Evolutionary conservation across 2,113 vertebrate species (phyloP), one percentile per base, ranked within the genome.

Genomic region (Elanoides forficatus): DNA sequence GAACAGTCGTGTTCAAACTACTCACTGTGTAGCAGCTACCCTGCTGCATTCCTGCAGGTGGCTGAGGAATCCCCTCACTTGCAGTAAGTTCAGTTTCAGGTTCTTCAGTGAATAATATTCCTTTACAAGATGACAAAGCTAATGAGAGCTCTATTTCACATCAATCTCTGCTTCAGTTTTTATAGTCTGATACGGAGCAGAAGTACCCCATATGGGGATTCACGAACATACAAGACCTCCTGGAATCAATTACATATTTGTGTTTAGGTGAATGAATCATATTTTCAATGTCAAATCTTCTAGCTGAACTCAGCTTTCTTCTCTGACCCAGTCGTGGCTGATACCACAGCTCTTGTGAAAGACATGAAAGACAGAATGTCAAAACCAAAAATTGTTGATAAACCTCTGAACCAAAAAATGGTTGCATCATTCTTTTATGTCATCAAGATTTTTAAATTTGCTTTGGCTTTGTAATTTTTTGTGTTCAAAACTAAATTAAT

Each of bases 331-430:
- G 12, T 4, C 13, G 23, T 52, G n/a, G 29, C 52, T 53, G 13
- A 53, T 40, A 65, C 19, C 7, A 53, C 15, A 65, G 23, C 14
- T 52, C 1, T 43, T 30, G 3, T 43, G 25, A 15, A 26, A 62
- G 20, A 30, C 0, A 2, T 32, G 52, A 79, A 43, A 53, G 47
- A 11, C 2, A 5, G 12, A 78, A 40, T 1, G 4, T 58, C 32
- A 90, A 74, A 68, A 67, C 60, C 45, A 60, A 50, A 66, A 60
- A 72, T 38, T n/a, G 30, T 20, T 73, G 36, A 50, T 79, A 66
- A 87, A 79, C 8, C 4, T 78, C 40, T 2, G 29, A 72, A 52
- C 5, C 30, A 36, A n/a, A 58, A 66, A 55, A 6, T 17, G 20
- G 6, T 13, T 59, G 10, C 13, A 53, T 27, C 12, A 27, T 11